These are phyloP conservation scores for Agrilus mali DNA, from an alignment of 2,888 invertebrate genomes.

Conservation along the genomic window DNA sequence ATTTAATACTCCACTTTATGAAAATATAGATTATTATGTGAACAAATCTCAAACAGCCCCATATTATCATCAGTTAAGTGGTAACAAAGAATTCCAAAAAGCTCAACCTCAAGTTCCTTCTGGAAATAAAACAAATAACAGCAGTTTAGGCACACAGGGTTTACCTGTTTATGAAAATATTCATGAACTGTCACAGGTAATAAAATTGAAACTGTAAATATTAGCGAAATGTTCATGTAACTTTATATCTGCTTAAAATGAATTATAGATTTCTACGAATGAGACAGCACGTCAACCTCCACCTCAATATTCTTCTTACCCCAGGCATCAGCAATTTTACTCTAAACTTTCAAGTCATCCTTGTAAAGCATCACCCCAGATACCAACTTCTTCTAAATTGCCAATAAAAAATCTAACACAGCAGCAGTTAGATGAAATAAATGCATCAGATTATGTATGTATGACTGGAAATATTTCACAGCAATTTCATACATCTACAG, in stretches of 20 bases:
- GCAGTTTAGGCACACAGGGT: constrained; percentile 27
- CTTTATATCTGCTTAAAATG: too few species aligned
- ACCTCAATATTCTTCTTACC: constrained; percentile 8
- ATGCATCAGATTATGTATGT: constrained; percentile 71
- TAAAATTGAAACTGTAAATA: constrained; percentile 17
- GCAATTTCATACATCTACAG: constrained; percentile 32
- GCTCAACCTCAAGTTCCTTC: constrained; percentile 74
- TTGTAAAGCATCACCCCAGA: constrained; percentile 16
- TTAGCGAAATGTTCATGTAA: too few species aligned
- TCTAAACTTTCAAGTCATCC: constrained; percentile 13
- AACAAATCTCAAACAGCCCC: constrained; percentile 38
- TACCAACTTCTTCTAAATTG: constrained; percentile 13
- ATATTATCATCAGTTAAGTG: constrained; percentile 46
- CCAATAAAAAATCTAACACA: constrained; percentile 23
- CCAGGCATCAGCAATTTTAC: constrained; percentile 23
- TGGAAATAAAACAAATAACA: constrained; percentile 31
- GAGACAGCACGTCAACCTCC: constrained; percentile 5
- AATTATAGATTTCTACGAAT: too few species aligned
- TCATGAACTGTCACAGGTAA: constrained; percentile 20
- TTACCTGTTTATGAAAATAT: constrained; percentile 41
- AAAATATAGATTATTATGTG: constrained; percentile 71
- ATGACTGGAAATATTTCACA: constrained; percentile 61
- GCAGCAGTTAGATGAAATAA: constrained; percentile 52
- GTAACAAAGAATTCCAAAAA: constrained; percentile 46
- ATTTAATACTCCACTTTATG: constrained; percentile 51